Conservation (phyloP, 2,113 vertebrate genomes). For the Mionectes macconnelli region DNA sequence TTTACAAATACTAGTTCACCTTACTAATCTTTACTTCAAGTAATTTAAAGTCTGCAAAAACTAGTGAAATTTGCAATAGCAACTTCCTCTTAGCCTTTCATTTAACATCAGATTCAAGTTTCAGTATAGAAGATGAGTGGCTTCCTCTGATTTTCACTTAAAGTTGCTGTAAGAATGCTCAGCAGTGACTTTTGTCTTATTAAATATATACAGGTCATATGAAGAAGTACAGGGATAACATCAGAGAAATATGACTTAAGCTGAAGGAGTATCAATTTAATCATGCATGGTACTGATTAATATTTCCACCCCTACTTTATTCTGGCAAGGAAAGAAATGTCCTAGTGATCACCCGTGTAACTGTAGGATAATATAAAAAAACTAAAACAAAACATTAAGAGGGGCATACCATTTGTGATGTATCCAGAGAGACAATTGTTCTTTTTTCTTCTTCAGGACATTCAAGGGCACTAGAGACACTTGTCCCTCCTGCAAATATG, state of each 20-base stretch:
- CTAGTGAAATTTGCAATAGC: not conserved
- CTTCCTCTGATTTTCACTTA: not conserved
- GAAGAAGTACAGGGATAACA: not conserved
- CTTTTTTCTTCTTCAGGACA: slow-evolving; percentile 93
- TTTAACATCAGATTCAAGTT: not conserved
- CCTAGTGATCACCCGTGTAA: not conserved
- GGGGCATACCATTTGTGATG: slow-evolving; percentile 92
- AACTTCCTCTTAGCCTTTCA: not conserved
- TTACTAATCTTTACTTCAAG: not conserved
- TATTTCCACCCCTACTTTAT: not conserved
- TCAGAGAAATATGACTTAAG: not conserved
- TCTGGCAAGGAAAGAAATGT: not conserved
- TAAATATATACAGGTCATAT: not conserved
- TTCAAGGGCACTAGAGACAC: slow-evolving; percentile 92
- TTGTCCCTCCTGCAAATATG: slow-evolving; percentile 88
- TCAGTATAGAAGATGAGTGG: not conserved
- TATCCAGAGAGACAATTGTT: slow-evolving; percentile 93
- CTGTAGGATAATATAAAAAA: not conserved
- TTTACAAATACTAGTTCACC: not conserved
- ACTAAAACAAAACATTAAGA: not conserved
- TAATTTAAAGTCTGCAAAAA: not conserved
- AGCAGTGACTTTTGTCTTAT: not conserved
- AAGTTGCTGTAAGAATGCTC: not conserved
- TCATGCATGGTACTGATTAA: not conserved
- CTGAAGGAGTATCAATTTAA: not conserved